These are phyloP conservation scores for Heliothis virescens DNA, from an alignment of 1,140 invertebrate genomes.

Conservation along the genomic window DNA sequence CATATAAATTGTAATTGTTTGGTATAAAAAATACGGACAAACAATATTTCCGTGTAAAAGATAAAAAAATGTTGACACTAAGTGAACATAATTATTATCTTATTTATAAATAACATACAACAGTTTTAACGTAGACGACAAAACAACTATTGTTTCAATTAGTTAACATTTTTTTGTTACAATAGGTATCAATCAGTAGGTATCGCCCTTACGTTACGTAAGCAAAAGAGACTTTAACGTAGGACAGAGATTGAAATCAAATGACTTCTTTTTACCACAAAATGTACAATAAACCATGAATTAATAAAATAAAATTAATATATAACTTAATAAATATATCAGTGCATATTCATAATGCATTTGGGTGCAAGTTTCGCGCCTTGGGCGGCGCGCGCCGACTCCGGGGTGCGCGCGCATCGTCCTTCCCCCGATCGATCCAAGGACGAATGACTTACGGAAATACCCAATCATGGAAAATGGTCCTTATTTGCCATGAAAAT, in stretches of 20 bases:
- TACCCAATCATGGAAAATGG: constrained; percentile 15
- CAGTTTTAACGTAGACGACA: no score
- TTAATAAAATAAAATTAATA: neutral
- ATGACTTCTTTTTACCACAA: neutral
- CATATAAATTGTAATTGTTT: no score
- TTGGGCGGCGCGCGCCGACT: constrained; percentile 16
- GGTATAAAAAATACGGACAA: no score
- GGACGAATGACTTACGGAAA: constrained; percentile 58
- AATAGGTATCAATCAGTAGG: neutral
- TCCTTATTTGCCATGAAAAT: constrained; percentile 7
- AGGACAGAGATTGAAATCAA: neutral
- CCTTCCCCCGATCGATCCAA: constrained; percentile 76
- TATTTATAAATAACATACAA: no score
- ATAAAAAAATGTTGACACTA: no score
- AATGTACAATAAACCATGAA: neutral
- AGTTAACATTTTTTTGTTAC: no score
- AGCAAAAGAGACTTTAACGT: neutral
- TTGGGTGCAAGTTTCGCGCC: constrained; percentile 39
- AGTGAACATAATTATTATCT: no score
- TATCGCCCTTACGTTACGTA: constrained; percentile 5
- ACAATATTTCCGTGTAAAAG: no score
- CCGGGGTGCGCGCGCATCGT: constrained; percentile 71
- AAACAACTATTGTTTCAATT: no score
- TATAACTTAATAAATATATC: constrained; percentile 1
- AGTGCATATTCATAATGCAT: constrained; percentile 12